Evolutionary conservation across 2,113 vertebrate genomes (phyloP), one percentile per base, ranked within the genome.

Genomic region (Mionectes macconnelli): DNA sequence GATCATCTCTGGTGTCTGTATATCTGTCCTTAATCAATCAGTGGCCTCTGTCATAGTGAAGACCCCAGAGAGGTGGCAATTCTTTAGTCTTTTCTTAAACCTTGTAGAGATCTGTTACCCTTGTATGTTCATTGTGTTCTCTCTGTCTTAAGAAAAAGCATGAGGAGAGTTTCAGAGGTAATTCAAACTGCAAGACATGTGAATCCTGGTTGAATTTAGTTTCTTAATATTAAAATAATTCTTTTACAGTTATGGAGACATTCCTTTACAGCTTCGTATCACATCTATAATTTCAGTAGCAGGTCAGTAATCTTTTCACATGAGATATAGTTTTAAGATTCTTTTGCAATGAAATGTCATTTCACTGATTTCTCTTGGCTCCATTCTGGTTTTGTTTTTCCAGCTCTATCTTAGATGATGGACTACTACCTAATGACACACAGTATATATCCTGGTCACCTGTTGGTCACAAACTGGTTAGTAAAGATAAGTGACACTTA

Each of bases 381-480:
- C 11, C 86, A 25, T 92, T 96, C 75, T 95, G 77, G 2, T 96
- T 92, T 67, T 95, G 78, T 87, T 92, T 94, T 87, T 87, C 60
- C 89, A 97, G 97, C 42, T 93, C 96, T 33, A n/a, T 97, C 91
- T 62, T 96, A 86, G 67, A 21, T 93, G 89, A 37, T 1, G 8
- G 76, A 7, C 95, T 60, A 47, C 97, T 98, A 70, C 98, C 87
- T 93, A 94, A 95, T 33, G 64, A 96, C 25, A 98, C 82, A 30
- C 98, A 98, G 16, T 98, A 96, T 84, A 97, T 98, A 90, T 92
- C 98, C 39, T 98, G 98, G 98, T 98, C 98, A 85, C 97, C 96
- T 93, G 95, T 93, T 83, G 98, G 98, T 94, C 97, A 98, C 96
- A 98, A 98, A 97, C 94, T 98, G 98, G 98, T 98, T 70, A 97